phyloP scores from a whole-genome alignment of 2,797 vertebrate species.

The Peromyscus eremicus region DNA sequence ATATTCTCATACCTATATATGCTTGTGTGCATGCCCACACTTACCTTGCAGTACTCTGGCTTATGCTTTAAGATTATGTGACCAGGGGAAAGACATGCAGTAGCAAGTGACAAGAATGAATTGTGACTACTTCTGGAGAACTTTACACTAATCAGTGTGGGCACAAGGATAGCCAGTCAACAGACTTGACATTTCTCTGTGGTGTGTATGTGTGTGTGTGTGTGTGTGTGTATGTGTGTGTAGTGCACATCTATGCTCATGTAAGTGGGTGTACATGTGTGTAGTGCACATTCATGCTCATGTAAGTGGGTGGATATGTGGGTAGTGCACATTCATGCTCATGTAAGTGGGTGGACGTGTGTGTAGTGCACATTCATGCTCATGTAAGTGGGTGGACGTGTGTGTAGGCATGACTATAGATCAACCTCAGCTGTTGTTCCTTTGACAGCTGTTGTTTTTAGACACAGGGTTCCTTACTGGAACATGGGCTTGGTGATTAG shows the following conservation, averaged over 20 bases:
- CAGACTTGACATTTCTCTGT: no score
- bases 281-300: no score
- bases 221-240: neutral
- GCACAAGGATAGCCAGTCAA: neutral
- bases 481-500: neutral
- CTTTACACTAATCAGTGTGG: neutral
- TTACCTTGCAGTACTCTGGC: neutral
- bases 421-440: neutral
- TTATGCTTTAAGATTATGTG: neutral
- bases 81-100: neutral
- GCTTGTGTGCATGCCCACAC: neutral
- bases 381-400: neutral
- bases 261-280: no score
- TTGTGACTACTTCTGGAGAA: neutral
- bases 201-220: no score
- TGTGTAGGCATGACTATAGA: neutral
- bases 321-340: neutral
- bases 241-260: no score
- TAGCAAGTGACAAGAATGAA: neutral
- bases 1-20: neutral
- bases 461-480: neutral
- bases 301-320: no score
- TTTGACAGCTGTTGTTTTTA: neutral
- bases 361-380: no score
- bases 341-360: neutral